Conservation (phyloP, 2,797 vertebrate species). For the Sternotherus odoratus region DNA sequence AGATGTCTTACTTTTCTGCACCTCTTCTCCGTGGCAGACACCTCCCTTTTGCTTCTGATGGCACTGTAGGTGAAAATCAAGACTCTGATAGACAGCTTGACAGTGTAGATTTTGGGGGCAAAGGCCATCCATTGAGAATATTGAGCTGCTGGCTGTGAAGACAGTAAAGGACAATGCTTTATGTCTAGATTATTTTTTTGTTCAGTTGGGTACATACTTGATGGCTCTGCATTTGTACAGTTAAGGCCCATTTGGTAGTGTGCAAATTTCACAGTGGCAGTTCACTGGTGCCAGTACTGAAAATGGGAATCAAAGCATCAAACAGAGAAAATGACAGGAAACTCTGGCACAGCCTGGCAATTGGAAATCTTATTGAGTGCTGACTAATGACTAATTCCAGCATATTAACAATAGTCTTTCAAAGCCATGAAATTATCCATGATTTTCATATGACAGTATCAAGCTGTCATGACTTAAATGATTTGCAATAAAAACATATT, state of each 20-base stretch:
- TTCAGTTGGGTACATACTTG: background rate
- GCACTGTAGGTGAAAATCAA: background rate
- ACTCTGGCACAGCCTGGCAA: background rate
- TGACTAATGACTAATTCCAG: background rate
- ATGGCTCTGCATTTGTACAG: background rate
- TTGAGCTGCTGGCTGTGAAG: background rate
- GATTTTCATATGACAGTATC: background rate
- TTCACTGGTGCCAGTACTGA: background rate
- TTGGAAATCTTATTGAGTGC: background rate
- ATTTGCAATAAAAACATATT: accelerated
- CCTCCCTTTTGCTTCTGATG: background rate
- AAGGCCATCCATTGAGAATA: background rate
- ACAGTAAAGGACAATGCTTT: background rate
- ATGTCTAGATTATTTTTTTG: background rate
- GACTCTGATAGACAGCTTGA: background rate
- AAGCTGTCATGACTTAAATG: background rate
- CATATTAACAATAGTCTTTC: background rate
- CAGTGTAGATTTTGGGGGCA: background rate
- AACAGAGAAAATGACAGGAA: background rate
- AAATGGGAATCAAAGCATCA: background rate
- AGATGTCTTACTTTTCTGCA: background rate
- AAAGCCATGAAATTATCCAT: background rate
- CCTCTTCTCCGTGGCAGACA: background rate
- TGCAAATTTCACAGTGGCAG: background rate
- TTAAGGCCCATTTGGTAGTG: background rate